Evolutionary conservation across 2,888 invertebrate species (phyloP).

Genomic region (Tinea pellionella): DNA sequence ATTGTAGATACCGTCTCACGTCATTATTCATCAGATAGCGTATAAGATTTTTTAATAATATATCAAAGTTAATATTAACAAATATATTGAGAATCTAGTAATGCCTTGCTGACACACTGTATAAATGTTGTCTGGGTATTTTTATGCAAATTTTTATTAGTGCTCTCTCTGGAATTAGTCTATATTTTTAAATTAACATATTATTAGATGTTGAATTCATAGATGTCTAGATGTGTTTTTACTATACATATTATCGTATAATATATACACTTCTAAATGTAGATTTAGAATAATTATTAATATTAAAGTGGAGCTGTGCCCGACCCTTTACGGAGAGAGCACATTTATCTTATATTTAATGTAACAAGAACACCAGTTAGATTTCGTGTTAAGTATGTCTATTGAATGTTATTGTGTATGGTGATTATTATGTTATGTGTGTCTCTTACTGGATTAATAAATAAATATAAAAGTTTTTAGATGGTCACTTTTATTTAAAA

Average conservation of each 20-base stretch:
- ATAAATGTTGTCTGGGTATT: background rate
- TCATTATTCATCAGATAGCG: background rate
- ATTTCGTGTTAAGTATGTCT: background rate
- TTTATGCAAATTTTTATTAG: background rate
- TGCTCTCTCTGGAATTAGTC: background rate
- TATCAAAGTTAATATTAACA: background rate
- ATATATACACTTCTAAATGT: too few species aligned
- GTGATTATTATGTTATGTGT: background rate
- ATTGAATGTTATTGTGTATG: background rate
- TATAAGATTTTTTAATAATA: background rate
- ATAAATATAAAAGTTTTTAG: background rate
- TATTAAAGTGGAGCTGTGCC: background rate
- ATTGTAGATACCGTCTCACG: background rate
- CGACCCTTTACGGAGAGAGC: background rate
- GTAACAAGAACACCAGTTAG: background rate
- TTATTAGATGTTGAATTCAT: background rate
- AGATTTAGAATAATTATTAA: too few species aligned
- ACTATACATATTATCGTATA: too few species aligned
- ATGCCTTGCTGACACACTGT: slow-evolving; percentile 3
- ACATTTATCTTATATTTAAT: background rate
- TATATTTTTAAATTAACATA: background rate
- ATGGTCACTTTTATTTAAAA: background rate
- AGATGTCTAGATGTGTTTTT: too few species aligned
- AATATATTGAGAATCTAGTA: background rate
- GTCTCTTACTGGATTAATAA: background rate